These are phyloP conservation scores for Mustelus asterias DNA, from an alignment of 2,113 vertebrate genomes.

Conservation along the genomic window DNA sequence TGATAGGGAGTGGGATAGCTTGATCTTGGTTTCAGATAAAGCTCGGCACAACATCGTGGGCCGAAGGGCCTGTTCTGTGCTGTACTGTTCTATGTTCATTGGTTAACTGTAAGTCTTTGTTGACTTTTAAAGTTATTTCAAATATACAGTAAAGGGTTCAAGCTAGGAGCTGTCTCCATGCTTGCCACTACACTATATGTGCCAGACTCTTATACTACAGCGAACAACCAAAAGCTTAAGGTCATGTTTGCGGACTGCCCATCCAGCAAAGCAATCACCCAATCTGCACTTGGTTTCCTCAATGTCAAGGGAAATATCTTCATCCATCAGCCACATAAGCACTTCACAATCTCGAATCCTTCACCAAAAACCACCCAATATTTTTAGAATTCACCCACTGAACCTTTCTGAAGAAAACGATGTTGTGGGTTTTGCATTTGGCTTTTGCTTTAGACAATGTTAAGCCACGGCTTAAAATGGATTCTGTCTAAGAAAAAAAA, in stretches of 20 bases:
- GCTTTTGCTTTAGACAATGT: neutral
- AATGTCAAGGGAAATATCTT: neutral
- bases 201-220: too few species aligned
- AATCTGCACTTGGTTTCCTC: neutral
- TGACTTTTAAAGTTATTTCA: too few species aligned
- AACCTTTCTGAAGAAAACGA: neutral
- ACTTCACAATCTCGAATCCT: neutral
- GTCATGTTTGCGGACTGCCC: neutral
- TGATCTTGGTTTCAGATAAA: too few species aligned
- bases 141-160: too few species aligned
- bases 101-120: too few species aligned
- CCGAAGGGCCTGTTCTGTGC: too few species aligned
- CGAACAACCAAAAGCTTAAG: neutral
- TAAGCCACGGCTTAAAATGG: neutral
- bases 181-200: too few species aligned
- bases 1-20: too few species aligned
- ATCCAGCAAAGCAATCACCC: neutral
- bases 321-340: neutral
- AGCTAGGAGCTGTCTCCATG: too few species aligned
- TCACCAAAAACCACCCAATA: neutral
- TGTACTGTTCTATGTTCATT: too few species aligned
- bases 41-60: too few species aligned
- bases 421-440: neutral
- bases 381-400: neutral
- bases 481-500: neutral